phyloP scores from a whole-genome alignment of 2,888 invertebrate genomes.

The Microplitis deprimator region DNA sequence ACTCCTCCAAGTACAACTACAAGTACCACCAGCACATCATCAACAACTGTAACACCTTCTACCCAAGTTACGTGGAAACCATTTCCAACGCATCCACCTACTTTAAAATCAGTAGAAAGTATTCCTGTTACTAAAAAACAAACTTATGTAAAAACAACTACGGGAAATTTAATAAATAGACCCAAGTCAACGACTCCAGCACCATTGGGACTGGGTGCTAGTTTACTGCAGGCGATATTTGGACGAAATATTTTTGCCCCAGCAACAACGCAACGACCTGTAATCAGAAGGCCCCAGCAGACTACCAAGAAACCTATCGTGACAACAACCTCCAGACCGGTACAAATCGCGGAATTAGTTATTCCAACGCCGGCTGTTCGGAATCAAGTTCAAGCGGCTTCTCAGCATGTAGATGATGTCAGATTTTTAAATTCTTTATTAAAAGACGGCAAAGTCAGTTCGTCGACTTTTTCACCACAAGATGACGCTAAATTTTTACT shows the following conservation, averaged over 20 bases:
- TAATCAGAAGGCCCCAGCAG: slow-evolving; percentile 67
- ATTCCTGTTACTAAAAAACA: slow-evolving; percentile 44
- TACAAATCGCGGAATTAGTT: slow-evolving; percentile 47
- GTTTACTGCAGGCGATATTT: slow-evolving; percentile 62
- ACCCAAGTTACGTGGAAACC: slow-evolving; percentile 40
- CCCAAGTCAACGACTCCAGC: slow-evolving; percentile 68
- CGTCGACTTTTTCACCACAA: slow-evolving; percentile 61
- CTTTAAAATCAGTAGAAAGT: slow-evolving; percentile 39
- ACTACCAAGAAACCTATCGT: slow-evolving; percentile 70
- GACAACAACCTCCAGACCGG: slow-evolving; percentile 65
- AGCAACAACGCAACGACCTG: slow-evolving; percentile 49
- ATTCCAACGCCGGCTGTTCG: slow-evolving; percentile 41
- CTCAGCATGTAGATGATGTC: slow-evolving; percentile 34
- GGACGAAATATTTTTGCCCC: slow-evolving; percentile 60
- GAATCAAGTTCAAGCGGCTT: slow-evolving; percentile 27
- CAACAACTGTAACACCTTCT: slow-evolving; percentile 47
- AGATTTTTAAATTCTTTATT: slow-evolving; percentile 25
- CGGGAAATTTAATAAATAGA: slow-evolving; percentile 54
- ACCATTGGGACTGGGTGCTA: slow-evolving; percentile 63
- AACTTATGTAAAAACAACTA: slow-evolving; percentile 53
- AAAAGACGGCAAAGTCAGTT: slow-evolving; percentile 32
- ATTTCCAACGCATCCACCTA: slow-evolving; percentile 42
- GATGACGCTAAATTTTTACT: slow-evolving; percentile 66
- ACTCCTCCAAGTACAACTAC: slow-evolving; percentile 37
- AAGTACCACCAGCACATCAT: slow-evolving; percentile 39